phyloP scores from a whole-genome alignment of 2,797 vertebrate species.

The Rhabdomys pumilio region DNA sequence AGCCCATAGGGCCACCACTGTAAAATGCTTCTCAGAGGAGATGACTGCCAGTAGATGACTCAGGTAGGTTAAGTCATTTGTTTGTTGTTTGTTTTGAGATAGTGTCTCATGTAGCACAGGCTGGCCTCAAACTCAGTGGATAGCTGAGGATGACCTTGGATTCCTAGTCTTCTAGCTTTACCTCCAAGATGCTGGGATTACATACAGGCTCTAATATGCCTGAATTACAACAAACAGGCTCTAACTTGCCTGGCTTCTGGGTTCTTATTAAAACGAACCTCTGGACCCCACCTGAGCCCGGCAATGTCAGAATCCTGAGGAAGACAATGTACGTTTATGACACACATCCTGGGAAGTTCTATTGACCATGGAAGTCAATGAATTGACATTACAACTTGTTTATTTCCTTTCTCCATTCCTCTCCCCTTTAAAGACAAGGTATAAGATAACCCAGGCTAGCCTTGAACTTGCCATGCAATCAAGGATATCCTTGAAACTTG shows the following conservation, averaged over 20 bases:
- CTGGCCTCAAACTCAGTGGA: background rate
- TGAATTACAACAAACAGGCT: background rate
- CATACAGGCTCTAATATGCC: background rate
- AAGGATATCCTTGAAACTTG: background rate
- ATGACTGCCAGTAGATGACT: background rate
- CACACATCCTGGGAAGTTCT: background rate
- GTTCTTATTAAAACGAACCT: constrained; percentile 47
- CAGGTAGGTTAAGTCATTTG: background rate
- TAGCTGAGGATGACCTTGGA: background rate
- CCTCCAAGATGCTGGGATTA: background rate
- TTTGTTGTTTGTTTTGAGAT: background rate
- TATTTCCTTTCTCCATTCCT: background rate
- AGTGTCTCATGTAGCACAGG: background rate
- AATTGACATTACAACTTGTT: background rate
- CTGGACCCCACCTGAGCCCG: background rate
- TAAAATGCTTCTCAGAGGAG: background rate
- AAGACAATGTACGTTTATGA: constrained; percentile 1
- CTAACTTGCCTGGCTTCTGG: background rate
- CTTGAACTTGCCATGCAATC: background rate
- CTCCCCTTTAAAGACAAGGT: background rate
- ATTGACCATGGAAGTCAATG: background rate
- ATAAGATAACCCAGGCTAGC: background rate
- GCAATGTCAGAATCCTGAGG: background rate
- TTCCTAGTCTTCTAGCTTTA: background rate
- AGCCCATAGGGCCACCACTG: background rate